Percentiles rank a stretch among this genome's conserved stretches.
Conservation (phyloP, 2,888 invertebrate species). For the Nomada goodeniana region DNA sequence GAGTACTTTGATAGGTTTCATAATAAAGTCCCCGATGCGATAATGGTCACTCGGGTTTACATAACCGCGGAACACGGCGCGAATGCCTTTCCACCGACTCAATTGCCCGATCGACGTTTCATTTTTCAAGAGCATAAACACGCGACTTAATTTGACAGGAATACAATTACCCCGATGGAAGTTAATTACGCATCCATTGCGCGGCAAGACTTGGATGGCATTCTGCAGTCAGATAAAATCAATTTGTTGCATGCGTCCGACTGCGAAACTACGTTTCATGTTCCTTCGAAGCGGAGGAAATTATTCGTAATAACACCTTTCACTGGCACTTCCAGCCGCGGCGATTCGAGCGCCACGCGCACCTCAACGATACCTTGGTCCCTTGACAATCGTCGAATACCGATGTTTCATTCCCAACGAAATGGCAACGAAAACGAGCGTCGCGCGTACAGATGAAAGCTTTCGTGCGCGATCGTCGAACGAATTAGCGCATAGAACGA, state of each 20-base stretch:
- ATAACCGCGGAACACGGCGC: not conserved
- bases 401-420: constrained; percentile 18
- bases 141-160: no score
- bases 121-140: no score
- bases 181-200: constrained; percentile 11
- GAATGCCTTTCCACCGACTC: not conserved
- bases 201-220: not conserved
- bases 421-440: constrained; percentile 52
- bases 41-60: not conserved
- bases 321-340: constrained; percentile 47
- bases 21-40: no score
- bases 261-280: constrained; percentile 59
- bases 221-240: constrained; percentile 42
- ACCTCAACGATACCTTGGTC: constrained; percentile 61
- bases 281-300: constrained; percentile 47
- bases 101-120: no score
- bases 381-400: constrained; percentile 45
- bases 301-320: constrained; percentile 60
- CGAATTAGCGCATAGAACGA: not conserved
- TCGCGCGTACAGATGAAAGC: constrained; percentile 43
- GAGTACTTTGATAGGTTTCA: not conserved
- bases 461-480: constrained; percentile 5
- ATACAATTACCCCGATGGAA: not conserved
- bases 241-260: constrained; percentile 40
- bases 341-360: constrained; percentile 13